Conservation (phyloP, 2,113 vertebrate species). For the Bettongia penicillata region DNA sequence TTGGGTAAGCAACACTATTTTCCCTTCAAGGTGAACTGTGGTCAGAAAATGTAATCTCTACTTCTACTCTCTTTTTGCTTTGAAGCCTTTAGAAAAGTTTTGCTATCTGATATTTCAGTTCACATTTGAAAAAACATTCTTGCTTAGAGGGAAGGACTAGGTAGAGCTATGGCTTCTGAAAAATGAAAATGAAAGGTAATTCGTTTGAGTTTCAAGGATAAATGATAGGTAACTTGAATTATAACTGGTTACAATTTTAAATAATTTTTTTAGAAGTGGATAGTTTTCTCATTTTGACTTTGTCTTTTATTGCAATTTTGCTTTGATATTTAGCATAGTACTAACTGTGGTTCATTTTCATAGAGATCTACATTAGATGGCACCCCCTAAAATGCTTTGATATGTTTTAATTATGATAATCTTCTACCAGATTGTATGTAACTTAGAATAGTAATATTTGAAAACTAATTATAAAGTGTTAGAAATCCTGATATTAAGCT, state of each 20-base stretch:
- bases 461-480: constrained; percentile 21
- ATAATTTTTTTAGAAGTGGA: constrained; percentile 33
- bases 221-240: neutral
- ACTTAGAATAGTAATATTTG: constrained; percentile 25
- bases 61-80: neutral
- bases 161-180: neutral
- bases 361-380: constrained; percentile 26
- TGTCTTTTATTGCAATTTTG: constrained; percentile 19
- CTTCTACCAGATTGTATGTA: constrained; percentile 2
- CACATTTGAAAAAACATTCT: too few species aligned
- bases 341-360: neutral
- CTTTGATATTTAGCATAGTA: constrained; percentile 40
- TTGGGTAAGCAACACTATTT: neutral
- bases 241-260: neutral
- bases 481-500: neutral
- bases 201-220: constrained; percentile 35
- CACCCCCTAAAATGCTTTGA: neutral
- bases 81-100: neutral
- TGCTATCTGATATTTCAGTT: neutral
- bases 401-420: neutral
- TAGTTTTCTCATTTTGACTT: constrained; percentile 33
- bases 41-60: neutral
- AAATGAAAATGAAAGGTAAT: neutral
- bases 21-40: neutral
- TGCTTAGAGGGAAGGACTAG: neutral